Conservation (phyloP, 2,113 vertebrate genomes). For the Lynx canadensis region DNA sequence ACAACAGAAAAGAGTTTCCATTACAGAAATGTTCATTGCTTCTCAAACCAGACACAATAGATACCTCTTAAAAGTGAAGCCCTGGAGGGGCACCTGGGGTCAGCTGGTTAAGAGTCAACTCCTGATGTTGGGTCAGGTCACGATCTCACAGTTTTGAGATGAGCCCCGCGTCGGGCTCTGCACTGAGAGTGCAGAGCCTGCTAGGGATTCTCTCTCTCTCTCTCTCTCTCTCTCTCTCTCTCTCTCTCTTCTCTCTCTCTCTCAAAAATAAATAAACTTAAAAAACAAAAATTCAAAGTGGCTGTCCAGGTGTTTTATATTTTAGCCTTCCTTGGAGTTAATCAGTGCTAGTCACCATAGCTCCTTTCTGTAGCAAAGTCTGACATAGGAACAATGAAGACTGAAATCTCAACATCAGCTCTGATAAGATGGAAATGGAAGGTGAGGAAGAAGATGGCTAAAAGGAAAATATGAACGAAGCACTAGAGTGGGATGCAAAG, state of each 20-base stretch:
- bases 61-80: background rate
- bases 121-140: too few species aligned
- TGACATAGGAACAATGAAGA: constrained; percentile 1
- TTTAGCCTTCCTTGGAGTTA: background rate
- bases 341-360: background rate
- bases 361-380: background rate
- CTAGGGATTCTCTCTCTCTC: too few species aligned
- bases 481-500: background rate
- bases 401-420: background rate
- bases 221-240: too few species aligned
- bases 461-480: background rate
- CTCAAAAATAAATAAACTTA: too few species aligned
- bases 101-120: too few species aligned
- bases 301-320: constrained; percentile 26
- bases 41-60: constrained; percentile 11
- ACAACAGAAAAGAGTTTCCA: background rate
- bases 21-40: background rate
- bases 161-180: too few species aligned
- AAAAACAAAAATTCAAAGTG: background rate
- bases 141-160: too few species aligned
- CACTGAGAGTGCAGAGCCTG: too few species aligned
- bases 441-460: background rate
- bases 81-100: background rate
- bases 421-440: background rate
- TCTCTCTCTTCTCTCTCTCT: too few species aligned